Evolutionary conservation across 2,113 vertebrate genomes (phyloP), one percentile per base, ranked within the genome.

Genomic region (Pomatorhinus ruficollis): DNA sequence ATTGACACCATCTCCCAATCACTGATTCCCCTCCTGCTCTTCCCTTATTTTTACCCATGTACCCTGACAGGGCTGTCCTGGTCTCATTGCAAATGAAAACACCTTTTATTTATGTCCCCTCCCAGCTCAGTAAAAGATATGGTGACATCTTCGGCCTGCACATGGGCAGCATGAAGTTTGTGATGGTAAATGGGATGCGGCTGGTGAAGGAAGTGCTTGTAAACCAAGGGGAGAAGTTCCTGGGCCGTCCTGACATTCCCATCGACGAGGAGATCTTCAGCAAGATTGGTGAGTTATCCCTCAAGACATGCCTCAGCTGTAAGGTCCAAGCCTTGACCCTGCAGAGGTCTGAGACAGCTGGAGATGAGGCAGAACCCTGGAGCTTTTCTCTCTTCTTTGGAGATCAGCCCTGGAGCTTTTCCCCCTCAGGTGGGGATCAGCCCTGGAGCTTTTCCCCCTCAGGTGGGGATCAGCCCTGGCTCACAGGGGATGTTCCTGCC

Each of bases 121-220:
- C 1, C 5, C 95, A 99, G 99, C 42, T 98, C 3, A 95, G 22
- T 69, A 89, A 98, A 70, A 97, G 94, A 83, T 99, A 98, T 3
- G 98, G 99, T 64, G 97, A 98, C 15, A 30, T 99, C 64, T 95
- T 98, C 20, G 90, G 97, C 86, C 0, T 98, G 2, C 21, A 97
- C 1, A 2, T 98, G 35, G 98, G 98, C 21, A 33, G 24, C 3
- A 7, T 82, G 18, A 71, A 42, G 9, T 14, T 93, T 11, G 97
- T 99, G 57, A 2, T 97, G 11, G 17, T 99, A 28, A 98, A 57
- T 4, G 98, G 98, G 12, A 97, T 98, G 57, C 95, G 92, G 68
- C 91, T 98, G 97, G 88, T 98, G 75, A 99, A 98, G 83, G 98
- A 99, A 89, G 98, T 96, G 33, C 94, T 99, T 9, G 84, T 98